Evolutionary conservation across 1,140 invertebrate genomes (phyloP), one percentile per base, ranked within the genome.

Genomic region (Potamilus streckersoni): DNA sequence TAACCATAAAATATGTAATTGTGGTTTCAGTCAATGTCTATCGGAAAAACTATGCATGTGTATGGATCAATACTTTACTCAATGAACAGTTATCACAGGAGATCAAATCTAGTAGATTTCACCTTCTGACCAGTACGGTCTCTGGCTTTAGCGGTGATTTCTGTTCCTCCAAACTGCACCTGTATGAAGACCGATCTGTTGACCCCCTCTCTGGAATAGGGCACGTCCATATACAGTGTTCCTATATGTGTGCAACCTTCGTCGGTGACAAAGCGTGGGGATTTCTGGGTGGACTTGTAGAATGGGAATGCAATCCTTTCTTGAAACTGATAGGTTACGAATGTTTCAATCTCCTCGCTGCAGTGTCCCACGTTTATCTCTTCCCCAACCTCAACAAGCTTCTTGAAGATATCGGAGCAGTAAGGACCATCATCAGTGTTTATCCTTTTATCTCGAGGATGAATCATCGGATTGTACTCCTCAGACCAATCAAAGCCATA

Each of bases 401-500:
- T 76, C 55, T 15, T 49, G 17, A 76, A 76, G 23, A 76, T 67
- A 55, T 76, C 74, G 38, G 38, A 59, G 59, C 68, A 71, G 11
- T 71, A 27, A 67, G 65, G 23, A 8, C 68, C 74, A 61, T 71
- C 62, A 3, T 71, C 68, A 49, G 69, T 71, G 59, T 71, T 16
- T 59, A 71, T 62, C 17, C 57, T 70, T 57, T 71, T 76, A 31
- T n/a, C 27, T 55, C n/a, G 27, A 31, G 61, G 31, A 55, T 71
- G 74, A 13, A 31, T 49, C 2, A 17, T 31, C 16, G 55, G 20
- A 38, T 71, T 62, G 71, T 71, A 76, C 38, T 76, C 74, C 66
- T 71, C 74, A 55, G 65, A 71, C 74, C 74, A 76, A 56, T 76
- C 74, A 20, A 76, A 19, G 14, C 74, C 68, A 67, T 71, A 76